phyloP scores from a whole-genome alignment of 2,113 vertebrate species.

The Solenodon paradoxus region DNA sequence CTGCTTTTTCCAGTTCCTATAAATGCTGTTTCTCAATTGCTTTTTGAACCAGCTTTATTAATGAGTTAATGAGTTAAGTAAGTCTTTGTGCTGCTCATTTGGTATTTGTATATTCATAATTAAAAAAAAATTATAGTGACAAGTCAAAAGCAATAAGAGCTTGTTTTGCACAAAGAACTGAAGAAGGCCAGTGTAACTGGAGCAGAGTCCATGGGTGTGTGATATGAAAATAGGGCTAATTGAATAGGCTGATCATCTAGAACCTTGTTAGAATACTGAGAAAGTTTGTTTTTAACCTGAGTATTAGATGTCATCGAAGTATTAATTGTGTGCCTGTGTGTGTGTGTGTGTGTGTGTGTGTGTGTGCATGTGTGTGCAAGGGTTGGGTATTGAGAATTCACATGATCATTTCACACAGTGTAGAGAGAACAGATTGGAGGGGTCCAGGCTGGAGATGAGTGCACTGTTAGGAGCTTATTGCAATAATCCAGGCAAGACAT shows the following conservation, averaged over 20 bases:
- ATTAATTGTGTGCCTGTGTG: not conserved
- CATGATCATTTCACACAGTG: not conserved
- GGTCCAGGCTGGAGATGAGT: not conserved
- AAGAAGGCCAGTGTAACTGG: not conserved
- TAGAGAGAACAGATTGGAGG: not conserved
- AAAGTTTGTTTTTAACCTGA: not conserved
- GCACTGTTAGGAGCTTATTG: not conserved
- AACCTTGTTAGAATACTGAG: not conserved
- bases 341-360: not conserved
- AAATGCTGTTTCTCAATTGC: not conserved
- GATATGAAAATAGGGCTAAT: no score
- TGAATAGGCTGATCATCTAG: not conserved
- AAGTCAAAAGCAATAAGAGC: not conserved
- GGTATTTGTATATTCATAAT: not conserved
- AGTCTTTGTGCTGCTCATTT: not conserved
- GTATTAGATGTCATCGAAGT: not conserved
- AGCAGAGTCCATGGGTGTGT: no score
- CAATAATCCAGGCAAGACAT: not conserved
- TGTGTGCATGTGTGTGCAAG: no score
- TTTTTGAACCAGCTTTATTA: not conserved
- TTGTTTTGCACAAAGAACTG: not conserved
- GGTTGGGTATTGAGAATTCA: not conserved
- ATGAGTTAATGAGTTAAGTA: not conserved
- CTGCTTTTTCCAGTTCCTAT: not conserved
- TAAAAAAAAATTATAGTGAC: not conserved